Conservation (phyloP, 2,888 invertebrate genomes). For the Drosophila barbarae region DNA sequence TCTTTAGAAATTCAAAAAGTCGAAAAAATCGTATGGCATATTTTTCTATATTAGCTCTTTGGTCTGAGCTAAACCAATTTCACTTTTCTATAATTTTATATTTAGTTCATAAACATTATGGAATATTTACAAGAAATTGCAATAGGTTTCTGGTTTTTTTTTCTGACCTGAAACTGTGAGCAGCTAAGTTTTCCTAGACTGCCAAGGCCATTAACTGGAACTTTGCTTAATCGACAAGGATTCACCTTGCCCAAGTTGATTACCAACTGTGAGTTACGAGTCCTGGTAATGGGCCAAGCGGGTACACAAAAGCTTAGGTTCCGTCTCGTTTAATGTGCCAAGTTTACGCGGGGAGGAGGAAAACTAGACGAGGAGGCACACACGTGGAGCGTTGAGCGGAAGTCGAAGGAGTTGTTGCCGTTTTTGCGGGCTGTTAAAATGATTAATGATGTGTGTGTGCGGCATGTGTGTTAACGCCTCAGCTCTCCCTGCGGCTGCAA, state of each 20-base stretch:
- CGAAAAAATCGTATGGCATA: not conserved
- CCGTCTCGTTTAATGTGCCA: slow-evolving; percentile 32
- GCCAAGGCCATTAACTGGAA: not conserved
- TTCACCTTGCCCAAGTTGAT: not conserved
- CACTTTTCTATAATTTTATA: not conserved
- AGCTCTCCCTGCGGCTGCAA: slow-evolving; percentile 27
- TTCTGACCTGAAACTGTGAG: not conserved
- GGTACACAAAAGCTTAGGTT: not conserved
- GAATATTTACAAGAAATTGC: not conserved
- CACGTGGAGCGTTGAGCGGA: slow-evolving; percentile 51
- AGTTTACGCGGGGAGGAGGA: slow-evolving; percentile 8
- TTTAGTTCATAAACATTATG: not conserved
- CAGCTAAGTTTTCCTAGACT: not conserved
- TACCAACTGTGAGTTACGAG: slow-evolving; percentile 14
- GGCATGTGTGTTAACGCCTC: slow-evolving; percentile 65
- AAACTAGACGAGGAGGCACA: slow-evolving; percentile 12
- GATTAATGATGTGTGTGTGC: slow-evolving; percentile 79
- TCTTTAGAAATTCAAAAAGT: not conserved
- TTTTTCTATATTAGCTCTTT: not conserved
- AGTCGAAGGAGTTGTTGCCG: slow-evolving; percentile 36
- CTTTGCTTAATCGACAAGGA: slow-evolving; percentile 1
- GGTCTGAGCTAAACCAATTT: not conserved
- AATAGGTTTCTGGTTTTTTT: not conserved
- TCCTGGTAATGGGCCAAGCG: slow-evolving; percentile 15
- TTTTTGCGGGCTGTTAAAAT: slow-evolving; percentile 65